Percentiles rank a stretch among this genome's conserved stretches.
Evolutionary conservation across 2,888 invertebrate species (phyloP).

Genomic region (Acanthosepion pharaonis): DNA sequence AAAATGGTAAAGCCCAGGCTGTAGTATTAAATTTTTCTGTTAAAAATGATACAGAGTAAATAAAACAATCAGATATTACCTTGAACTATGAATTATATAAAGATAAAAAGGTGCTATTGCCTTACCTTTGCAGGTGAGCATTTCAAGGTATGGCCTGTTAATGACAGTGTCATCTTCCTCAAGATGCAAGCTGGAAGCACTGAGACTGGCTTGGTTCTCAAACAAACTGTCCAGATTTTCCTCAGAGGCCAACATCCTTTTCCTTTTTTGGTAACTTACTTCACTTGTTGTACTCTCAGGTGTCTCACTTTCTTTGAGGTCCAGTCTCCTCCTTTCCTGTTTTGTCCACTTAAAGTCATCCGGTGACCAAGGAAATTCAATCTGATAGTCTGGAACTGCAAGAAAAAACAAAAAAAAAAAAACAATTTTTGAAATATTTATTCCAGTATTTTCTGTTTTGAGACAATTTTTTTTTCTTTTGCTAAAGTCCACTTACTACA

Average conservation of each 20-base stretch:
- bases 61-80: no score
- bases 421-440: neutral
- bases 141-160: slow-evolving; percentile 64
- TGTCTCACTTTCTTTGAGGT: neutral
- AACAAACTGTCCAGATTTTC: slow-evolving; percentile 38
- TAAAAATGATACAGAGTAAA: no score
- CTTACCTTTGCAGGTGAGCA: slow-evolving; percentile 67
- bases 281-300: slow-evolving; percentile 41
- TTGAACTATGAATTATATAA: no score
- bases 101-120: no score
- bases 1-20: no score
- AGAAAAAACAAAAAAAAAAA: neutral
- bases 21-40: no score
- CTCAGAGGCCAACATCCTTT: slow-evolving; percentile 34
- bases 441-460: no score
- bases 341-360: neutral
- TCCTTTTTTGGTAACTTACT: neutral
- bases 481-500: no score
- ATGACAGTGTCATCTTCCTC: slow-evolving; percentile 60
- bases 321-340: neutral
- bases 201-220: neutral
- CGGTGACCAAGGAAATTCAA: neutral
- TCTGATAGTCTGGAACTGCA: neutral
- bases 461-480: no score
- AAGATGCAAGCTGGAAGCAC: slow-evolving; percentile 49